A percentile compares a stretch with the other conserved stretches of the same genome.
phyloP scores from a whole-genome alignment of 2,113 vertebrate species.

The Rhegmatorhina hoffmannsi region DNA sequence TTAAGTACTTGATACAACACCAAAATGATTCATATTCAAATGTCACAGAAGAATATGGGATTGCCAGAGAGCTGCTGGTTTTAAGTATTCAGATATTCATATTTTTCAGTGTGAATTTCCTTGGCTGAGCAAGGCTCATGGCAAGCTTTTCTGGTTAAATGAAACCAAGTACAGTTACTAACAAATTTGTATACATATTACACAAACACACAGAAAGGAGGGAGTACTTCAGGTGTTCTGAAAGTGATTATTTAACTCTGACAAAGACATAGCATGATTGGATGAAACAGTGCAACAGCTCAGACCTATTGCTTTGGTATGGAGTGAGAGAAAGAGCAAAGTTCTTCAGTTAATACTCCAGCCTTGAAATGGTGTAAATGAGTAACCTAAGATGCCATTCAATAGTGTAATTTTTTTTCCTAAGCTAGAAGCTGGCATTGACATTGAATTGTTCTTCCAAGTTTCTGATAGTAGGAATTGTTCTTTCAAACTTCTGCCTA shows the following conservation, averaged over 20 bases:
- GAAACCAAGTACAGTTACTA: neutral
- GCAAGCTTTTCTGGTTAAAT: neutral
- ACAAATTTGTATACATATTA: fast-evolving
- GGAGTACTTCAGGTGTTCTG: neutral
- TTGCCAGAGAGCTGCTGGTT: neutral
- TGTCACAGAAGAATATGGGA: neutral
- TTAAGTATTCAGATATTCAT: neutral
- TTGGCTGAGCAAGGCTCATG: neutral
- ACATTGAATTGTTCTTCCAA: neutral
- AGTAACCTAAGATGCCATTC: neutral
- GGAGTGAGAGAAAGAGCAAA: neutral
- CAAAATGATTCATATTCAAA: constrained; percentile 5
- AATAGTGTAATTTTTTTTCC: neutral
- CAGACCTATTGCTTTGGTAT: neutral
- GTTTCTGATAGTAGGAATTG: neutral
- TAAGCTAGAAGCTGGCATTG: neutral
- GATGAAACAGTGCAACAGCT: neutral
- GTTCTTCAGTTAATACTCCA: neutral
- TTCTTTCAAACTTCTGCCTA: neutral
- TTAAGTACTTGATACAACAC: constrained; percentile 7
- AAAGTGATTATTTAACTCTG: neutral
- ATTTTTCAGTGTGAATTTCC: neutral
- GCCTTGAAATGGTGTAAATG: neutral
- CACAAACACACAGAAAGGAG: neutral
- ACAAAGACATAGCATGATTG: neutral